Conservation (phyloP, 2,113 vertebrate genomes). For the Microtus ochrogaster region DNA sequence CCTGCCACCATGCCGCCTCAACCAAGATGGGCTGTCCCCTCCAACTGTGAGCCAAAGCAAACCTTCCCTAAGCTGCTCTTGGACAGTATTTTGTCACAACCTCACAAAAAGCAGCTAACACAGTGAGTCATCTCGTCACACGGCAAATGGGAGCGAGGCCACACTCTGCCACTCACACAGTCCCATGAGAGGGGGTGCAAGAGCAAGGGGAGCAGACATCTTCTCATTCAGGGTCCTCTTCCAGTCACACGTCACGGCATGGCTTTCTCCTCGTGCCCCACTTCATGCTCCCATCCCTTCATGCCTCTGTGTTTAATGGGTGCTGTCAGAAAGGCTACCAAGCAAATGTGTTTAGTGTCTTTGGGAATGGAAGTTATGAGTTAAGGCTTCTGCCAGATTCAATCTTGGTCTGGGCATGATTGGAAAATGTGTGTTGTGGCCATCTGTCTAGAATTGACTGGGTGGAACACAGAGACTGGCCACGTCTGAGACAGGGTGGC, state of each 20-base stretch:
- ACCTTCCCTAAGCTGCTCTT: neutral
- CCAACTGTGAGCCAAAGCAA: neutral
- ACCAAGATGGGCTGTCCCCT: neutral
- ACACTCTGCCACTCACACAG: neutral
- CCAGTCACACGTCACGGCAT: neutral
- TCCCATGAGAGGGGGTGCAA: neutral
- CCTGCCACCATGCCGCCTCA: neutral
- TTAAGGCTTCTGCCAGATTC: conserved; percentile 66
- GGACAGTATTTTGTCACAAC: neutral
- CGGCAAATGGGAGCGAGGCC: neutral
- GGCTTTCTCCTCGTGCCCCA: neutral
- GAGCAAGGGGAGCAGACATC: neutral
- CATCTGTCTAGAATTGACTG: conserved; percentile 57
- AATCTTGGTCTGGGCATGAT: conserved; percentile 50
- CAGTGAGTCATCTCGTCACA: neutral
- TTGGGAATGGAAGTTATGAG: conserved; percentile 58
- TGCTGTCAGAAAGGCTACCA: conserved; percentile 59
- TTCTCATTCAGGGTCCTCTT: neutral
- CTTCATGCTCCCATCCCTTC: rapidly evolving
- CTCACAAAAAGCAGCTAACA: neutral
- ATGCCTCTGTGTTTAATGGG: neutral
- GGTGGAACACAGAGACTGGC: neutral
- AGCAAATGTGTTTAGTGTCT: conserved; percentile 45
- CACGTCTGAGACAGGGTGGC: conserved; percentile 33
- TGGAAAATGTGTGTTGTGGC: conserved; percentile 35